Base-by-base conservation (phyloP, 2,113 vertebrate genomes). In the Anarhynchus alexandrinus region DNA sequence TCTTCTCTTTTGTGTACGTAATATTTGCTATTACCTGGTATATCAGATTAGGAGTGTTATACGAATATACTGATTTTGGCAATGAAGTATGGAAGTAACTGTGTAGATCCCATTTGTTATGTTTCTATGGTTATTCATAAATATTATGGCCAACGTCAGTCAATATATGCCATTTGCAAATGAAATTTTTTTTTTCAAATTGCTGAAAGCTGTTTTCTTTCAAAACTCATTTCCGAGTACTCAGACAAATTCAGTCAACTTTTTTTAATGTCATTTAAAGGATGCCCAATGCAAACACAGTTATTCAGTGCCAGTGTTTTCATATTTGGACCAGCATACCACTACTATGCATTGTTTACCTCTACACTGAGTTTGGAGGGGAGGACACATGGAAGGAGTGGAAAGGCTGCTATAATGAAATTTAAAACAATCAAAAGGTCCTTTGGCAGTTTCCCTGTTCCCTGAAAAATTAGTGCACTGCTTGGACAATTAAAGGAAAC, bases 121-220 rank as follows among this genome's bases (percentile, higher is more conserved):
- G 83, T 97, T 96, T 97, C 96, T 97, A 96, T 96, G 95, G 96
- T 96, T 98, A 97, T 95, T 97, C 94, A 91, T 47, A 95, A 97
- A 97, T 97, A 97, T 97, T 97, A 82, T 95, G 86, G 93, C 58
- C 49, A 92, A 91, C 90, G 42, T 95, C 94, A 96, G 96, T 96
- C 73, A 57, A 97, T 95, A 96, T 74, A 84, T 80, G 88, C 86
- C 96, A 92, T 94, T 96, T 97, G 92, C 69, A 97, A 97, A 97
- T 81, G 34, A 97, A 82, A 89, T 81, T 45, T 10, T 12, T 40
- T 69, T 93, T 80, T 85, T 91, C 83, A 93, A 97, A 97, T 95
- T 94, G 79, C 87, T 93, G 91, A 93, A 90, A 97, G 88, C 61
- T 96, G 43, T 95, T 98, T 97, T 96, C 93, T 95, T 94, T 95